These are phyloP conservation scores for Hippolais icterina DNA, from an alignment of 2,113 vertebrate species.

Conservation along the genomic window DNA sequence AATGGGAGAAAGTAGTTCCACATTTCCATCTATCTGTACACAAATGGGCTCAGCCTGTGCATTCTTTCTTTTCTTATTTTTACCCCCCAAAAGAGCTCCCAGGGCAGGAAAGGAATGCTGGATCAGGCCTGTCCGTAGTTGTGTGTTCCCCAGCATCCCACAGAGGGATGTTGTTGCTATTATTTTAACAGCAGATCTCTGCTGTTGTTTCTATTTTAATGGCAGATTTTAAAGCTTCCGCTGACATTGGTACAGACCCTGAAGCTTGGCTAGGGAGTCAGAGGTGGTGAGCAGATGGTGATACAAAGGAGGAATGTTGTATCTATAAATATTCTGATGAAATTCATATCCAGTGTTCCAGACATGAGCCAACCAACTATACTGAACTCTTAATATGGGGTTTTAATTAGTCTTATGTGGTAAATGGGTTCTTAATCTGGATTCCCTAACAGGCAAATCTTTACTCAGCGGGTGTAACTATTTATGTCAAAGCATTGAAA, in stretches of 20 bases:
- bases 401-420: background rate
- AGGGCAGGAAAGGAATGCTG: conserved; percentile 16
- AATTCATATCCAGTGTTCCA: conserved; percentile 10
- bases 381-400: background rate
- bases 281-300: conserved; percentile 62
- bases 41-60: background rate
- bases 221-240: conserved; percentile 64
- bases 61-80: background rate
- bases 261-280: conserved; percentile 46
- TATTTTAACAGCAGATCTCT: conserved; percentile 64
- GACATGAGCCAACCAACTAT: background rate
- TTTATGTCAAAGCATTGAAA: background rate
- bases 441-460: background rate
- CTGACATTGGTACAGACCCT: conserved; percentile 48
- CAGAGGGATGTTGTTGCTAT: conserved; percentile 60
- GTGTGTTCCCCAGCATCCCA: conserved; percentile 46
- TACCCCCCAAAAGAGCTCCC: background rate
- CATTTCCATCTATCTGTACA: conserved; percentile 21
- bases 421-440: background rate
- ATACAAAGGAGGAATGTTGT: conserved; percentile 39
- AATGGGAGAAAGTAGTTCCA: conserved; percentile 51
- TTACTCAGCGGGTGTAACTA: background rate
- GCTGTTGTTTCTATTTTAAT: conserved; percentile 61
- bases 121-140: conserved; percentile 13
- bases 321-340: conserved; percentile 52